Evolutionary conservation across 64 coral and sea anemone genomes (phyloP).

Genomic region (Pocillopora damicornis): DNA sequence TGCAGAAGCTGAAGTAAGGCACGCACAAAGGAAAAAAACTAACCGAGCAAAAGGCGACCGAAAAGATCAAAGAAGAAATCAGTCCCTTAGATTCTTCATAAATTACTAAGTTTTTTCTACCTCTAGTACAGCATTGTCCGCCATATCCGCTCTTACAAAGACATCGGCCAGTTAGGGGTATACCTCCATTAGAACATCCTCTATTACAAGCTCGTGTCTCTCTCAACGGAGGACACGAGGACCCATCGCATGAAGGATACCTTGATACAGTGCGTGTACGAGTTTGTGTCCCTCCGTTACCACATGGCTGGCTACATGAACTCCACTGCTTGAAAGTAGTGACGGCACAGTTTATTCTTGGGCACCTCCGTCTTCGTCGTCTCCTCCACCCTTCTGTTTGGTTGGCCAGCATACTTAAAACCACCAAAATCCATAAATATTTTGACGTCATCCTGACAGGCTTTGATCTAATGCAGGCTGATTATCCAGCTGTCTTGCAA

Average conservation of each 20-base stretch:
- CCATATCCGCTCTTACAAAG: neutral
- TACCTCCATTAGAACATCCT: neutral
- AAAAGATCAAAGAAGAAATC: no score
- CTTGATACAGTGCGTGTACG: neutral
- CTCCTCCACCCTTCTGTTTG: conserved; percentile 22
- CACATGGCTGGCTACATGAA: neutral
- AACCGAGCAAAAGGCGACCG: neutral
- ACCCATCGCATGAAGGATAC: neutral
- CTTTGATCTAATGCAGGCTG: neutral
- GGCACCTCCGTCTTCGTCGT: conserved; percentile 8
- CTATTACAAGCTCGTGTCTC: neutral
- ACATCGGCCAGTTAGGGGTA: neutral
- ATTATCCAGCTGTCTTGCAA: no score
- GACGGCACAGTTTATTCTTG: conserved; percentile 7
- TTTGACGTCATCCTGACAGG: neutral
- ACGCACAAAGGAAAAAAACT: neutral
- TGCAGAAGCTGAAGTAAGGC: neutral
- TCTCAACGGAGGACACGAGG: neutral
- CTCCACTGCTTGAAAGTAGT: neutral
- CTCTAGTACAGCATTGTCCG: conserved; percentile 6
- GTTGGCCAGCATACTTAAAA: neutral
- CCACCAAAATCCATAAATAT: neutral
- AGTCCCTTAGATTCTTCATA: no score
- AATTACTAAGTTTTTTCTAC: neutral
- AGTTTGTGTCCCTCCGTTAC: neutral